phyloP scores from a whole-genome alignment of 2,888 invertebrate species.

The Hirtodrosophila cameraria region DNA sequence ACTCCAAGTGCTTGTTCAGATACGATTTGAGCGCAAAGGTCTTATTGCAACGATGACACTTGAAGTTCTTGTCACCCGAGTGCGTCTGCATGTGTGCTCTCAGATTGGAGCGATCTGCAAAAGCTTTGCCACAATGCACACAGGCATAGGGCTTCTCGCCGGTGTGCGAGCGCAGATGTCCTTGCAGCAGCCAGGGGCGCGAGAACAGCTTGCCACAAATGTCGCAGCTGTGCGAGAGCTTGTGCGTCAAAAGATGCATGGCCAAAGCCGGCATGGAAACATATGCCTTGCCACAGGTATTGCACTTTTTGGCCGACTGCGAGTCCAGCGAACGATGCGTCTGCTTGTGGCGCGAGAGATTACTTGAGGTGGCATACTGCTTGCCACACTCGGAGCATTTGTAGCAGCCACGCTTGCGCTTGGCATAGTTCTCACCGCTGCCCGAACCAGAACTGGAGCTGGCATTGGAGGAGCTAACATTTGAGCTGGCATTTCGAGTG shows the following conservation, averaged over 20 bases:
- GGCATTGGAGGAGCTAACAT: not conserved
- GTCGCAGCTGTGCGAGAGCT: constrained; percentile 95
- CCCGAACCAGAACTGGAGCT: constrained; percentile 15
- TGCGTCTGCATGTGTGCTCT: constrained; percentile 98
- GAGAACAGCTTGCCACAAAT: constrained; percentile 98
- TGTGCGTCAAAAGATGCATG: constrained; percentile 96
- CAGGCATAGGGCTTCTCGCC: constrained; percentile 98
- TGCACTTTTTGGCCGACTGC: constrained; percentile 97
- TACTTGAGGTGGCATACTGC: constrained; percentile 95
- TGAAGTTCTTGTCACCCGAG: constrained; percentile 94
- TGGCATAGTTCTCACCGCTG: constrained; percentile 73
- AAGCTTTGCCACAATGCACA: constrained; percentile 96
- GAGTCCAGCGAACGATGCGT: constrained; percentile 97
- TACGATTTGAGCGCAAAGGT: constrained; percentile 97
- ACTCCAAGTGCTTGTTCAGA: constrained; percentile 97
- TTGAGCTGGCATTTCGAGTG: constrained; percentile 34
- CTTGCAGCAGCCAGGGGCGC: constrained; percentile 96
- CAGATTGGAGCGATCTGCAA: constrained; percentile 96
- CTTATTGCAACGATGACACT: constrained; percentile 94
- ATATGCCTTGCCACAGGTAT: constrained; percentile 97
- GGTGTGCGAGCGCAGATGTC: constrained; percentile 95
- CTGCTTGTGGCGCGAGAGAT: constrained; percentile 95
- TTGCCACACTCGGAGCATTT: constrained; percentile 95
- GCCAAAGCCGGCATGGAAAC: constrained; percentile 99
- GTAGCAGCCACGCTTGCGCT: constrained; percentile 85